Evolutionary conservation across 2,113 vertebrate genomes (phyloP).

Genomic region (Ictalurus furcatus): DNA sequence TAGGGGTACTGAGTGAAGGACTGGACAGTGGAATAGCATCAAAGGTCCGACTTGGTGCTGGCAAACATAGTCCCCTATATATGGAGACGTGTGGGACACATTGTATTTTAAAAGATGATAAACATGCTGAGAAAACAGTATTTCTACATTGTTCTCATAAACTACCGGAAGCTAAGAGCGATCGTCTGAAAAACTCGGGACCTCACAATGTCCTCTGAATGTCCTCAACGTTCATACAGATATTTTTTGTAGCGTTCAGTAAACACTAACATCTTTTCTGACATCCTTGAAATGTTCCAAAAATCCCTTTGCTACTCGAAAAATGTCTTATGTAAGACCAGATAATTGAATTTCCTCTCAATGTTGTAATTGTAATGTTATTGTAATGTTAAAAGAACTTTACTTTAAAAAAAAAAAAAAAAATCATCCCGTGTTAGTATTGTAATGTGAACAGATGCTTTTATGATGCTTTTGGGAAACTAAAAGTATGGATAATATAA

Average conservation of each 20-base stretch:
- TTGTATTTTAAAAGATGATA: background rate
- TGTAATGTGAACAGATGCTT: background rate
- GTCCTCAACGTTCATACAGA: background rate
- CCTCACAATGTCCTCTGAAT: background rate
- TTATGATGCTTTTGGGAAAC: background rate
- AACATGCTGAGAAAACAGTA: background rate
- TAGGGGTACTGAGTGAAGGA: background rate
- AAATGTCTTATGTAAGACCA: too few species aligned
- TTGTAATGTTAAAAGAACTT: too few species aligned
- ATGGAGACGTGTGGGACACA: too few species aligned
- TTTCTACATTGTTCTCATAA: background rate
- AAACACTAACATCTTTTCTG: too few species aligned
- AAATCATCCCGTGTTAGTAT: too few species aligned
- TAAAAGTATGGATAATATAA: too few species aligned
- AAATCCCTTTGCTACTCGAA: too few species aligned
- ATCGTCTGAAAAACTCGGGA: background rate
- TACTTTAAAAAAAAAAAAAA: too few species aligned
- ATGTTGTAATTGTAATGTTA: background rate
- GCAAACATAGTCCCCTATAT: too few species aligned
- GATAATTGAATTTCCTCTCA: background rate
- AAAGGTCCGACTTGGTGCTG: background rate
- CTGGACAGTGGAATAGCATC: background rate
- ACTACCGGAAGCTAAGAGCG: background rate
- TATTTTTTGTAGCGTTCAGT: too few species aligned
- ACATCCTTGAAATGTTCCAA: too few species aligned